Conservation (phyloP, 2,113 vertebrate genomes). For the Diadophis punctatus region DNA sequence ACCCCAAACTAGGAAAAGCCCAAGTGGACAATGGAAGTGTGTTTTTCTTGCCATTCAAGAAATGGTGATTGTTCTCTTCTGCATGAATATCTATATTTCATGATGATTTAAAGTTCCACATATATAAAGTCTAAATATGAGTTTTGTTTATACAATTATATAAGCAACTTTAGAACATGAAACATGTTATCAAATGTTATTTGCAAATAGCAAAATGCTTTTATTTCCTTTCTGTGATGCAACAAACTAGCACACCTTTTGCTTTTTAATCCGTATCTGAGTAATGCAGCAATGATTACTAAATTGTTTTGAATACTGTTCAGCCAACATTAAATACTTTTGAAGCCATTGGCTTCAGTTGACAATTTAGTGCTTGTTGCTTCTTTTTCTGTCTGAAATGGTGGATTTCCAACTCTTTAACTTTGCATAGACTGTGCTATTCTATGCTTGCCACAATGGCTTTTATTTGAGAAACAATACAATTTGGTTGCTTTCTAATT, state of each 20-base stretch:
- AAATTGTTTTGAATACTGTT: background rate
- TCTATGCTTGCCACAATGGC: background rate
- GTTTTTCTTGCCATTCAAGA: background rate
- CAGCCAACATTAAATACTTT: background rate
- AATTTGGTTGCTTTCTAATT: background rate
- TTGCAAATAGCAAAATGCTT: constrained; percentile 25
- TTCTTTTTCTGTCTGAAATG: background rate
- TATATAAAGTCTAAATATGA: background rate
- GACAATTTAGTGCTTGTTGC: background rate
- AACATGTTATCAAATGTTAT: constrained; percentile 8
- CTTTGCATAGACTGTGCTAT: background rate
- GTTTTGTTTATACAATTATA: constrained; percentile 12
- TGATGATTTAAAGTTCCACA: background rate
- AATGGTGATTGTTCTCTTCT: background rate
- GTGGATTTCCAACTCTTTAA: background rate
- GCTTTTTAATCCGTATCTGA: background rate
- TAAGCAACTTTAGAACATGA: constrained; percentile 35
- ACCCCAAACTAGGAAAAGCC: background rate
- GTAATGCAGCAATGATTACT: background rate
- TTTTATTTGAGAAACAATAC: background rate
- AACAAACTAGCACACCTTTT: background rate
- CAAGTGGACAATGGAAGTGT: no score
- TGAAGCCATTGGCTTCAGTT: background rate
- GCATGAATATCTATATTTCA: background rate
- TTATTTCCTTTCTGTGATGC: constrained; percentile 17